Percentiles rank a stretch among this genome's conserved stretches.
These are phyloP conservation scores for Arvicanthis niloticus DNA, from an alignment of 2,113 vertebrate species.

Conservation along the genomic window DNA sequence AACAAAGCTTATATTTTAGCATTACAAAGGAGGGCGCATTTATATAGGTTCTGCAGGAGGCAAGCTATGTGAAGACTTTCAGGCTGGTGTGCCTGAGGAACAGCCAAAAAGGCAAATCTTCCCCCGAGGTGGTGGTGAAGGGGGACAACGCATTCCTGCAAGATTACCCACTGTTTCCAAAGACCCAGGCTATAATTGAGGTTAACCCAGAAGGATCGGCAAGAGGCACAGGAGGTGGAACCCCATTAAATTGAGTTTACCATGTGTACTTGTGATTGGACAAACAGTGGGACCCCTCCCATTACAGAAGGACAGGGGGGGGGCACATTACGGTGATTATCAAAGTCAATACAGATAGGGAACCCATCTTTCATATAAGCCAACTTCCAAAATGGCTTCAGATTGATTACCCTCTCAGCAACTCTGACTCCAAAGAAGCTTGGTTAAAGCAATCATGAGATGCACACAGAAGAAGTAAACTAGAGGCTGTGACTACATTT, in stretches of 20 bases:
- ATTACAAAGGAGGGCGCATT: slow-evolving; percentile 85
- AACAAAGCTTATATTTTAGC: slow-evolving; percentile 89
- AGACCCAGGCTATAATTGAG: slow-evolving; percentile 78
- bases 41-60: slow-evolving; percentile 78
- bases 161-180: slow-evolving; percentile 80
- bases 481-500: not conserved
- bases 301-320: not conserved
- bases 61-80: slow-evolving; percentile 75
- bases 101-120: slow-evolving; percentile 73
- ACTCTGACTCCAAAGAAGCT: not conserved
- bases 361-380: slow-evolving; percentile 2
- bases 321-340: slow-evolving; percentile 16
- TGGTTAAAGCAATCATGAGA: not conserved
- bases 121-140: slow-evolving; percentile 29
- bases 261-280: slow-evolving; percentile 18
- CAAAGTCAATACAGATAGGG: not conserved
- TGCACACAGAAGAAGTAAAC: not conserved
- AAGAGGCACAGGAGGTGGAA: not conserved
- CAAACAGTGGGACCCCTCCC: not conserved
- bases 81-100: slow-evolving; percentile 61
- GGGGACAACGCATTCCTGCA: slow-evolving; percentile 67
- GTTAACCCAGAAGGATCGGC: slow-evolving; percentile 65
- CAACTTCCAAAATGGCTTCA: slow-evolving; percentile 30
- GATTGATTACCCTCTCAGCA: not conserved
- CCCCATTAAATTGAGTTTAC: slow-evolving; percentile 5